Evolutionary conservation across 2,888 invertebrate genomes (phyloP), one percentile per base, ranked within the genome.

Genomic region (Therioaphis trifolii): DNA sequence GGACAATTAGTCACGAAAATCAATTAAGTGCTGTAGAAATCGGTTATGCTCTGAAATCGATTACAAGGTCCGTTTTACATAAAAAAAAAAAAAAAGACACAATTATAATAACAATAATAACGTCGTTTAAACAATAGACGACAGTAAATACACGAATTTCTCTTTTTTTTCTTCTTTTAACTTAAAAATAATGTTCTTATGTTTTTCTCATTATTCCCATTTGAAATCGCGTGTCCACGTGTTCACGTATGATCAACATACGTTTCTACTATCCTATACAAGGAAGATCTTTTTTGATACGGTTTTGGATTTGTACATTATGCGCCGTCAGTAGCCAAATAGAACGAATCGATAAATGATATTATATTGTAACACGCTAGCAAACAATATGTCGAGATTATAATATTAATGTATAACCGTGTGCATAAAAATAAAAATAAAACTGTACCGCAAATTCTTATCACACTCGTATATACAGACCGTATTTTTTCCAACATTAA

Each of bases 71-170:
- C 76, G 21, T 63, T 63, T 63, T 46, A 18, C 63, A 1, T 46
- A n/a, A 61, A 63, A 40, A 46, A 58, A 40, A 75, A 21, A 58
- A 9, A 72, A 14, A 52, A 72, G 3, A 27, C 12, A 75, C 55
- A 58, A 43, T 49, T 29, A 77, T 29, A 46, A 75, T 52, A n/a
- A n/a, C n/a, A 52, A 61, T 15, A 61, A 61, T 27, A 61, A 61
- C n/a, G n/a, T 18, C 58, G 40, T 43, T 75, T 75, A 61, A 75
- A 75, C 75, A 58, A 75, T 75, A 75, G 76, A n/a, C n/a, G n/a
- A n/a, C n/a, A n/a, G n/a, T 72, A 58, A 74, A 43, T 58, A 12
- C 58, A 43, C 18, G n/a, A 43, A 58, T 74, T 74, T 52, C 52
- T 74, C 52, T 74, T 72, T 71, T 29, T 35, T 35, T 29, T 72